phyloP scores from a whole-genome alignment of 2,797 vertebrate genomes.

The Rhyacichthys aspro region DNA sequence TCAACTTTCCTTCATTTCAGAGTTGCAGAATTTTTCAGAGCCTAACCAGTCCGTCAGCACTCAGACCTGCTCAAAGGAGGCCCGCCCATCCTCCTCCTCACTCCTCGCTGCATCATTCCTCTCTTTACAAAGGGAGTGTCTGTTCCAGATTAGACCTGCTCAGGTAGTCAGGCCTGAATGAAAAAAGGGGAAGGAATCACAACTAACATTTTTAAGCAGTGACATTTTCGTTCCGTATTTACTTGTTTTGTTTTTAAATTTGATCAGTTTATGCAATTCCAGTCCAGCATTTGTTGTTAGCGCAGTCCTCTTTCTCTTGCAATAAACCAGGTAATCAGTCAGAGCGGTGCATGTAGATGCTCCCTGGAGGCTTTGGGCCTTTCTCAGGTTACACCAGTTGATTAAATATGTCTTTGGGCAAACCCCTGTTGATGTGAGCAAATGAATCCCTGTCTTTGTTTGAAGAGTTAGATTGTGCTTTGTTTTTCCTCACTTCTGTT shows the following conservation, averaged over 20 bases:
- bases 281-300: background rate
- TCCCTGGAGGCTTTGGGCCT: slow-evolving; percentile 16
- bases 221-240: no score
- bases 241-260: no score
- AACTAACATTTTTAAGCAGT: background rate
- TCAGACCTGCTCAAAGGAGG: background rate
- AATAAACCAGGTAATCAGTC: slow-evolving; percentile 15
- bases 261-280: no score
- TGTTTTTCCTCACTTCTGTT: slow-evolving; percentile 15
- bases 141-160: slow-evolving; percentile 56
- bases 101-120: slow-evolving; percentile 24
- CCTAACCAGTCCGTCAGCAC: slow-evolving; percentile 12
- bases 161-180: slow-evolving; percentile 24
- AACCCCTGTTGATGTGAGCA: slow-evolving; percentile 1
- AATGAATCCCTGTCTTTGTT: slow-evolving; percentile 34
- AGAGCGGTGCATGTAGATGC: slow-evolving; percentile 23
- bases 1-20: background rate
- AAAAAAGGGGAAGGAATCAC: background rate
- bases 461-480: slow-evolving; percentile 1
- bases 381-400: slow-evolving; percentile 28
- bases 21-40: slow-evolving; percentile 7
- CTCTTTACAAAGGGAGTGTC: slow-evolving; percentile 74
- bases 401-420: slow-evolving; percentile 10
- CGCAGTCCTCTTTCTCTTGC: slow-evolving; percentile 1
- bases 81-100: slow-evolving; percentile 14